Percentiles rank a stretch among this genome's conserved stretches.
These are phyloP conservation scores for Rhodeus uyekii DNA, from an alignment of 2,797 vertebrate genomes.

Conservation along the genomic window DNA sequence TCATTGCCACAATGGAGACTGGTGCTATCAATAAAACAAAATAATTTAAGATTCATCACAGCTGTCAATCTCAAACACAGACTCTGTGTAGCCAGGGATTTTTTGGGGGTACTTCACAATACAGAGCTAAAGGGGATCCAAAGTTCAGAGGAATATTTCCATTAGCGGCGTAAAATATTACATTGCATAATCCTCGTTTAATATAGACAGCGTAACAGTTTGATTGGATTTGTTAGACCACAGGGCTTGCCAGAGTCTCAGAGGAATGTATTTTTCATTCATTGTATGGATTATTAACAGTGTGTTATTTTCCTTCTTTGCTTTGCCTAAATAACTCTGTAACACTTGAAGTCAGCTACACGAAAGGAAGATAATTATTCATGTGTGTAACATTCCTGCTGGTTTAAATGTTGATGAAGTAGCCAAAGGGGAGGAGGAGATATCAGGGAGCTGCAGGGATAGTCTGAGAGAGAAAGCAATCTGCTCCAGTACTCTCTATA, in stretches of 20 bases:
- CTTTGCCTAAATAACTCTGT: slow-evolving; percentile 66
- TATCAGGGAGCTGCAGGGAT: not conserved
- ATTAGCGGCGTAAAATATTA: slow-evolving; percentile 17
- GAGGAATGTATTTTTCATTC: slow-evolving; percentile 64
- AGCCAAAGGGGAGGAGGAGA: not conserved
- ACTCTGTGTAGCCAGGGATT: not conserved
- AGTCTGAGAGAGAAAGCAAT: slow-evolving; percentile 3
- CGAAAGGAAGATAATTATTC: not conserved
- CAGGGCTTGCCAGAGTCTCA: not conserved
- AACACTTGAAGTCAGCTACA: slow-evolving; percentile 63
- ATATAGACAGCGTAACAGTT: not conserved
- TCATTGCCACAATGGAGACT: not conserved
- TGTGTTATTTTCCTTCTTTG: slow-evolving; percentile 51
- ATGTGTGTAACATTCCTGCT: not conserved
- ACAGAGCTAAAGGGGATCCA: not conserved
- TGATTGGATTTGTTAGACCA: slow-evolving; percentile 25
- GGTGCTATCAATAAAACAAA: not conserved
- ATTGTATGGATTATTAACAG: slow-evolving; percentile 65
- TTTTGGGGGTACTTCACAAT: not conserved
- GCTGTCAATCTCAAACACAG: not conserved
- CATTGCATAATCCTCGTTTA: slow-evolving; percentile 6
- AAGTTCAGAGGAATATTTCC: slow-evolving; percentile 4
- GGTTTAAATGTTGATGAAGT: slow-evolving; percentile 26
- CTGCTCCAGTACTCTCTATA: not conserved
- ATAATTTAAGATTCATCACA: not conserved